These are phyloP conservation scores for Creontiades dilutus DNA, from an alignment of 2,888 invertebrate genomes.

Conservation along the genomic window DNA sequence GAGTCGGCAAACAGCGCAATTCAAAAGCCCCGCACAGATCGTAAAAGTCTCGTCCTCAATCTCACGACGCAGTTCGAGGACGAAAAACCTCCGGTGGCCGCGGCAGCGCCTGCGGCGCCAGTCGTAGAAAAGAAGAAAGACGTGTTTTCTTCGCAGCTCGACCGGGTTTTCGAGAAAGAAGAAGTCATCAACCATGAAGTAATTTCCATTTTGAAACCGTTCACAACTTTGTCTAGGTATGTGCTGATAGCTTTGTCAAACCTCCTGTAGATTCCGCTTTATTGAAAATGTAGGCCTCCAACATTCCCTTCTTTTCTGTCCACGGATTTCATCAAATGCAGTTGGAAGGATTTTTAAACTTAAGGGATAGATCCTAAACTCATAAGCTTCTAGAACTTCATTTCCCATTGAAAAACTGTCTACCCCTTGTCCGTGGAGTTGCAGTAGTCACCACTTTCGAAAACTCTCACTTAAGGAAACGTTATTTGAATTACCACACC, in stretches of 20 bases:
- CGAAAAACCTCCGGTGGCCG: slow-evolving; percentile 49
- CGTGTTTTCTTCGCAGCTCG: slow-evolving; percentile 85
- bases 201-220: slow-evolving; percentile 6
- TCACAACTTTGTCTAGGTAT: not conserved
- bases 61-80: slow-evolving; percentile 82
- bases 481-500: too few relatives aligned
- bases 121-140: slow-evolving; percentile 77
- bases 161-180: slow-evolving; percentile 86
- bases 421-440: too few relatives aligned
- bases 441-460: too few relatives aligned
- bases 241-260: not conserved
- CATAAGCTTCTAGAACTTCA: too few relatives aligned
- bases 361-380: too few relatives aligned
- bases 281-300: too few relatives aligned
- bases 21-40: slow-evolving; percentile 75
- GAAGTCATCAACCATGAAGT: slow-evolving; percentile 78
- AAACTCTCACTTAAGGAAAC: too few relatives aligned
- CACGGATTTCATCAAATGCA: too few relatives aligned
- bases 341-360: too few relatives aligned
- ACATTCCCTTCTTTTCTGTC: too few relatives aligned
- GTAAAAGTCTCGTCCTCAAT: slow-evolving; percentile 80
- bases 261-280: too few relatives aligned
- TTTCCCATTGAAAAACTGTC: too few relatives aligned
- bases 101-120: not conserved
- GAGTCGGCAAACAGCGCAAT: slow-evolving; percentile 79